Evolutionary conservation across 2,113 vertebrate species (phyloP), one percentile per base, ranked within the genome.

Genomic region (Chrysochloris asiatica): DNA sequence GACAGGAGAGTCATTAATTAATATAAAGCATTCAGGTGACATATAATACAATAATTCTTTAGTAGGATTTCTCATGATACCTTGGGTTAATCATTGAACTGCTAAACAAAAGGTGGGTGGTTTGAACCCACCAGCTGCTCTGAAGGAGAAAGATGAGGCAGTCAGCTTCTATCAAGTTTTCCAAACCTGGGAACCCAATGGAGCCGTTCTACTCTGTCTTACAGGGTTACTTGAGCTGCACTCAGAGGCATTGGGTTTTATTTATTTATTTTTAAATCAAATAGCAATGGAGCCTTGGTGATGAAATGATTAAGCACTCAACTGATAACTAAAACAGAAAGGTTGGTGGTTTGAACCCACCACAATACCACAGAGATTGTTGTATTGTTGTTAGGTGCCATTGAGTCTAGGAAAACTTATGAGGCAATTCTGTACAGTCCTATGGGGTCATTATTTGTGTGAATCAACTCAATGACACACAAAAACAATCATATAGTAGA

Each of bases 401-500:
- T n/a, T n/a, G n/a, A n/a, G n/a, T n/a, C n/a, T n/a, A n/a, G n/a
- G n/a, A n/a, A n/a, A n/a, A n/a, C n/a, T n/a, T n/a, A n/a, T n/a
- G n/a, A n/a, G n/a, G n/a, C n/a, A n/a, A n/a, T n/a, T n/a, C n/a
- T n/a, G n/a, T n/a, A 12, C 50, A 16, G 14, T n/a, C 12, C 30
- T 33, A 5, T 65, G n/a, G 61, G 61, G 30, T 33, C 12, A 33
- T 22, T 33, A n/a, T 65, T 33, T 14, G 61, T 61, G 2, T 6
- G 10, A 65, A 65, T 65, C 30, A 65, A 65, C 13, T 33, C 6
- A 12, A 33, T 16, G 26, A 30, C 12, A 33, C 61, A 65, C 61
- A 65, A n/a, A n/a, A n/a, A 65, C 61, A 65, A n/a, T 65, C 38
- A 90, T 22, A 90, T 92, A 83, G 47, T 50, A 79, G 45, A 93